Conservation (phyloP, 1,140 invertebrate genomes). For the Laupala kohalensis region DNA sequence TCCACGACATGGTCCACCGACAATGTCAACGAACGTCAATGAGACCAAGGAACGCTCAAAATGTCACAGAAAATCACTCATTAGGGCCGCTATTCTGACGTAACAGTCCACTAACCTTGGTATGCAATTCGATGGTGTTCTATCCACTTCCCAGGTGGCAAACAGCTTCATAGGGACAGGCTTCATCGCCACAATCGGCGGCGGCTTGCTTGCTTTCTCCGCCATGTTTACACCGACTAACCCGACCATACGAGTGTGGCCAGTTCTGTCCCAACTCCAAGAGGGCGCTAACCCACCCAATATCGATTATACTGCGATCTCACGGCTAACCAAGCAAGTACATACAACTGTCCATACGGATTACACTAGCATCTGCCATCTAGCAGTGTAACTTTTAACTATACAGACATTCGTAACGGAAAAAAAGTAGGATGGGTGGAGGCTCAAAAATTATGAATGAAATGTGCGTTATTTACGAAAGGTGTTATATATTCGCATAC, state of each 20-base stretch:
- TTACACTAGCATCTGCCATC: neutral
- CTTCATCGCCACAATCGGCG: constrained; percentile 40
- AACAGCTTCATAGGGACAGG: constrained; percentile 95
- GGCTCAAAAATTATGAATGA: neutral
- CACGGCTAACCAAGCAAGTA: neutral
- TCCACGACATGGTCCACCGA: neutral
- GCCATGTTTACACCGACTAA: constrained; percentile 29
- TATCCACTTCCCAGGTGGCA: constrained; percentile 94
- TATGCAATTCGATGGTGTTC: constrained; percentile 90
- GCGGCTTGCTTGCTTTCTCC: constrained; percentile 32
- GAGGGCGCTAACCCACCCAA: neutral
- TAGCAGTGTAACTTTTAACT: too few species aligned
- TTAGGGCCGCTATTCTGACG: neutral
- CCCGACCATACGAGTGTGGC: neutral
- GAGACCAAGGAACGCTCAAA: constrained; percentile 1
- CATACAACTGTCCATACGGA: neutral
- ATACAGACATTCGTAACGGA: too few species aligned
- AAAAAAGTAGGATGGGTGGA: too few species aligned
- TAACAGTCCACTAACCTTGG: constrained; percentile 56
- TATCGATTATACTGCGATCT: neutral
- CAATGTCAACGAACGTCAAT: constrained; percentile 11
- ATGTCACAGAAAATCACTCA: neutral
- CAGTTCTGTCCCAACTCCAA: neutral
- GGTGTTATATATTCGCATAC: neutral
- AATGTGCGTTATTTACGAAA: neutral